Percentiles rank a stretch among this genome's conserved stretches.
These are phyloP conservation scores for Drosophila phalerata DNA, from an alignment of 2,888 invertebrate genomes.

Conservation along the genomic window DNA sequence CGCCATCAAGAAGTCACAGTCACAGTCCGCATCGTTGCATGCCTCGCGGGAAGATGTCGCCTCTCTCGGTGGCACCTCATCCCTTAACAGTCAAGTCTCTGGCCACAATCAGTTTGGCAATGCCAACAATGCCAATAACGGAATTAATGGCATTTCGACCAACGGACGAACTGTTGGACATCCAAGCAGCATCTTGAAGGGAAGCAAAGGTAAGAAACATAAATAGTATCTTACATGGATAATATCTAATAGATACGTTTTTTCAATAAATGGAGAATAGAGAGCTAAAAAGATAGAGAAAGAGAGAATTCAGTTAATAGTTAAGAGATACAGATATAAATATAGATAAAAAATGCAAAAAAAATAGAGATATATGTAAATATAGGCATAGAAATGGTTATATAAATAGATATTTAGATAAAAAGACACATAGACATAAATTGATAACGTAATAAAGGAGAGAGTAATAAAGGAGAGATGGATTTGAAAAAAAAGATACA, in stretches of 20 bases:
- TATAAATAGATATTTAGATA: no score
- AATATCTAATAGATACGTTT: no score
- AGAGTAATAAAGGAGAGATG: no score
- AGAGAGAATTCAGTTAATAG: no score
- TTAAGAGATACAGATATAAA: no score
- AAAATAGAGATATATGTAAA: no score
- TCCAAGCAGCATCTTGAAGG: conserved; percentile 77
- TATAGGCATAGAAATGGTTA: not conserved
- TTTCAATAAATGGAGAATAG: no score
- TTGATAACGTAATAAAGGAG: not conserved
- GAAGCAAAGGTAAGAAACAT: conserved; percentile 77
- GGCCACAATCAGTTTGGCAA: conserved; percentile 54
- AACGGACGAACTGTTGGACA: conserved; percentile 49
- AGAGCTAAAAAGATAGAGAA: no score
- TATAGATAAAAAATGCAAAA: no score
- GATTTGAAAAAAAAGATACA: no score
- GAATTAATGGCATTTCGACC: conserved; percentile 35
- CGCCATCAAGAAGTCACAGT: conserved; percentile 61
- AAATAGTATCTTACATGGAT: not conserved
- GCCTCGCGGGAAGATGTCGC: conserved; percentile 82
- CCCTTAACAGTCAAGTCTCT: conserved; percentile 82
- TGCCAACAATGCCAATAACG: conserved; percentile 49
- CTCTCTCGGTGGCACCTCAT: conserved; percentile 82
- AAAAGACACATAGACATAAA: not conserved
- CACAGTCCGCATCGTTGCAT: conserved; percentile 62